Conservation (phyloP, 2,113 vertebrate species). For the Junco hyemalis region DNA sequence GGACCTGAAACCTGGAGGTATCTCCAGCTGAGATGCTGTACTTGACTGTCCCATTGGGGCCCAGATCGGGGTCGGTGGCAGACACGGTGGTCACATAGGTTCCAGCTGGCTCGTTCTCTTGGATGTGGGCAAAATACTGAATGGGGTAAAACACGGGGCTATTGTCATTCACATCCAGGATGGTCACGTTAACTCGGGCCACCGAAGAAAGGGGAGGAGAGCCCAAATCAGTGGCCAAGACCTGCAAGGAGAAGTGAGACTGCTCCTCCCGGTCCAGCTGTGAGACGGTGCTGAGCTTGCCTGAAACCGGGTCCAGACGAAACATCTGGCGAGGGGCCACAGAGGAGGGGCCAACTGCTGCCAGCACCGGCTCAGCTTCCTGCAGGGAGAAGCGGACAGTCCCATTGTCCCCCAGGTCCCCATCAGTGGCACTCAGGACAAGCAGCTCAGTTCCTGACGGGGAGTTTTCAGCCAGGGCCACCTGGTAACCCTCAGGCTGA, state of each 20-base stretch:
- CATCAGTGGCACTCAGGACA: conserved; percentile 84
- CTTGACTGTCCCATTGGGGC: conserved; percentile 88
- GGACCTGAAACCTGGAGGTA: conserved; percentile 86
- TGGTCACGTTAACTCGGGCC: conserved; percentile 83
- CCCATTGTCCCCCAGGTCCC: conserved; percentile 93
- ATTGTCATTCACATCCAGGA: conserved; percentile 94
- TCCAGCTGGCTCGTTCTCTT: conserved; percentile 91
- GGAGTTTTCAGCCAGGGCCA: conserved; percentile 86
- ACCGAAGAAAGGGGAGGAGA: conserved; percentile 83
- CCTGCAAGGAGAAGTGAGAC: conserved; percentile 79
- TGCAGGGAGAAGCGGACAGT: conserved; percentile 88
- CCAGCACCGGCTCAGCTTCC: conserved; percentile 71
- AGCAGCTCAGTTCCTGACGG: conserved; percentile 85
- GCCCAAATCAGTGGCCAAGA: conserved; percentile 87
- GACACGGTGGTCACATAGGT: conserved; percentile 87
- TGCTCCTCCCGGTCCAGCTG: conserved; percentile 91
- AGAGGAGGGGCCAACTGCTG: neutral
- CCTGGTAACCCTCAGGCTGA: conserved; percentile 78
- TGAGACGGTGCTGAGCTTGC: conserved; percentile 79
- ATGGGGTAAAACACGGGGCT: conserved; percentile 93
- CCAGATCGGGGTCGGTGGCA: conserved; percentile 90
- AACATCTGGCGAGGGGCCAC: conserved; percentile 72
- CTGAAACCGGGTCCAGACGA: conserved; percentile 84
- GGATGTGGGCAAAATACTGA: conserved; percentile 95
- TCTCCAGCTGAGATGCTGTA: conserved; percentile 92